These are phyloP conservation scores for Panthera uncia DNA, from an alignment of 2,113 vertebrate genomes.

Conservation along the genomic window DNA sequence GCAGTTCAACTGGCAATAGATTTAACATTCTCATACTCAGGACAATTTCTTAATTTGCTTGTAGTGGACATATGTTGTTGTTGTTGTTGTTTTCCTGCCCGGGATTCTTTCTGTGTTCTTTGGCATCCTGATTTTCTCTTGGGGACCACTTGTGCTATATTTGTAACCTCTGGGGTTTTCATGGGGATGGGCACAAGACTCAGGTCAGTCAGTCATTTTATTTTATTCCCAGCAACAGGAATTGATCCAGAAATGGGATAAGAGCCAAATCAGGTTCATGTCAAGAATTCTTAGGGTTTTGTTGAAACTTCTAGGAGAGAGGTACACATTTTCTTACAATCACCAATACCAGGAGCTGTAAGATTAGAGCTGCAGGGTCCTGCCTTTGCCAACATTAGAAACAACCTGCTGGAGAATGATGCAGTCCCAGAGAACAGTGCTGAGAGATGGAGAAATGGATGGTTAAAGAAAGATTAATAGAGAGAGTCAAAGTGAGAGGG, in stretches of 20 bases:
- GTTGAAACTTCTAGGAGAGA: background rate
- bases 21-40: background rate
- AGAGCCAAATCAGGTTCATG: background rate
- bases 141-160: background rate
- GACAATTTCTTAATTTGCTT: constrained; percentile 31
- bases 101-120: background rate
- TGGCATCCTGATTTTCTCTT: background rate
- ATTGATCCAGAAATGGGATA: background rate
- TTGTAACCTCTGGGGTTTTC: background rate
- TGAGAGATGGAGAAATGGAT: background rate
- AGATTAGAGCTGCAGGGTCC: too few relatives aligned
- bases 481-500: background rate
- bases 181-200: background rate
- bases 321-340: background rate
- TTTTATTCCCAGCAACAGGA: background rate
- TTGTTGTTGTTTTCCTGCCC: background rate
- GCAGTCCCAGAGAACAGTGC: background rate
- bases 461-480: too few relatives aligned
- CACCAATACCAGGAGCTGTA: background rate
- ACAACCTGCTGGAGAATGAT: background rate
- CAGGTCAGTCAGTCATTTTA: background rate
- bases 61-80: constrained; percentile 45
- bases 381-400: background rate
- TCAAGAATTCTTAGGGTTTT: background rate
- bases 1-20: constrained; percentile 37